Evolutionary conservation across 2,797 vertebrate species (phyloP).

Genomic region (Pyrocephalus nanus): DNA sequence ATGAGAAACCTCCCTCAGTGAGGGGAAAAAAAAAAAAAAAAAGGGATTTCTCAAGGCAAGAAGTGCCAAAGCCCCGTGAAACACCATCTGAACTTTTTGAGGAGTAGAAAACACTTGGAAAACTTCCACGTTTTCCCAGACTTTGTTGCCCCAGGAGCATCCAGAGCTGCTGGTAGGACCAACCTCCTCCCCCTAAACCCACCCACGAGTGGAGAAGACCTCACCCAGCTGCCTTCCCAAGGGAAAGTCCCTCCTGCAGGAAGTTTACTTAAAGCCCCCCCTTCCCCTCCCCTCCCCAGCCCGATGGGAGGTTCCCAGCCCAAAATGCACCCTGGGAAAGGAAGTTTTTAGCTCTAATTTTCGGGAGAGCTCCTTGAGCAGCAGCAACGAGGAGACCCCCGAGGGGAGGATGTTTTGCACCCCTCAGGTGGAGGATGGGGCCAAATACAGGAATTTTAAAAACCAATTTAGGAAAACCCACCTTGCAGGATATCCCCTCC

Average conservation of each 20-base stretch:
- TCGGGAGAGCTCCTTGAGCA: accelerated
- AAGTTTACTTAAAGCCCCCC: not conserved
- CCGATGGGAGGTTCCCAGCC: not conserved
- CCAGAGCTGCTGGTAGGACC: not conserved
- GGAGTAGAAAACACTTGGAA: not conserved
- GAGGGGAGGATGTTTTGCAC: accelerated
- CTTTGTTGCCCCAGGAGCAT: accelerated
- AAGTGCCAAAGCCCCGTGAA: accelerated
- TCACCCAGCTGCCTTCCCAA: not conserved
- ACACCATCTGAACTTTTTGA: accelerated
- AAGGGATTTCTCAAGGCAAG: not conserved
- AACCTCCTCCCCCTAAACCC: not conserved
- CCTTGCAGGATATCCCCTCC: accelerated
- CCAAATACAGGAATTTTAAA: accelerated
- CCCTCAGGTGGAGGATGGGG: accelerated
- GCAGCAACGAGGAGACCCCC: no score
- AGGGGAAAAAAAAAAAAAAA: no score
- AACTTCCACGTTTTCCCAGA: not conserved
- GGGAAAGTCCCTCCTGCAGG: accelerated
- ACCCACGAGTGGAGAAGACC: accelerated
- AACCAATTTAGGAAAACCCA: accelerated
- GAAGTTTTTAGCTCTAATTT: not conserved
- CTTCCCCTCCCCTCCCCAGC: not conserved
- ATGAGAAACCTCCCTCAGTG: accelerated
- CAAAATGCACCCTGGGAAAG: not conserved